phyloP scores from a whole-genome alignment of 2,888 invertebrate genomes.

The Poecilus cupreus region DNA sequence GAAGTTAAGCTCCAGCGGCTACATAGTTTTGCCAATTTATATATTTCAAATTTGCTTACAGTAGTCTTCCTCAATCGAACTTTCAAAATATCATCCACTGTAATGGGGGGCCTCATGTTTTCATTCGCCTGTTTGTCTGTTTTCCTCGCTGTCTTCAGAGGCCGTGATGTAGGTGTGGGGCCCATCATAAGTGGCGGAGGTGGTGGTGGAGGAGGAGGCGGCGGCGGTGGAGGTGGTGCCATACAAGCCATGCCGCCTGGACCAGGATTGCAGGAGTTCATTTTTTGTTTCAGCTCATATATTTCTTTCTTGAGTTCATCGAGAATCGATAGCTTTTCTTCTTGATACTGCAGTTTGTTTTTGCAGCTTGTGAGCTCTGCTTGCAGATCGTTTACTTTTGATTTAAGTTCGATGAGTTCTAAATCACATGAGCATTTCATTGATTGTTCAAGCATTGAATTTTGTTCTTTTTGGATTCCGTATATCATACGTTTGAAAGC shows the following conservation, averaged over 20 bases:
- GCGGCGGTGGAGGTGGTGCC: slow-evolving; percentile 64
- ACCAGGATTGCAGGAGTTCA: background rate
- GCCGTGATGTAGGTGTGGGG: slow-evolving; percentile 32
- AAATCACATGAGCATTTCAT: slow-evolving; percentile 31
- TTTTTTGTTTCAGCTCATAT: slow-evolving; percentile 18
- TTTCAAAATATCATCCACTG: slow-evolving; percentile 70
- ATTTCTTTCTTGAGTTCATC: slow-evolving; percentile 43
- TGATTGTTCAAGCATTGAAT: background rate
- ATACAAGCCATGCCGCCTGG: slow-evolving; percentile 51
- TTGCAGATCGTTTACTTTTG: slow-evolving; percentile 63
- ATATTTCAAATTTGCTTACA: slow-evolving; percentile 65
- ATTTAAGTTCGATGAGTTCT: slow-evolving; percentile 60
- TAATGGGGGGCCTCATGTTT: slow-evolving; percentile 68
- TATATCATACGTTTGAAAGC: slow-evolving; percentile 42
- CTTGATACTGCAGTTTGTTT: slow-evolving; percentile 45
- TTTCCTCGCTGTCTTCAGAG: slow-evolving; percentile 45
- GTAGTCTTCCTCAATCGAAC: slow-evolving; percentile 69
- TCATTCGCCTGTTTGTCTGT: slow-evolving; percentile 60
- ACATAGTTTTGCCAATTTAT: too few species aligned
- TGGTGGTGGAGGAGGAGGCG: slow-evolving; percentile 66
- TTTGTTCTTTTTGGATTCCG: slow-evolving; percentile 24
- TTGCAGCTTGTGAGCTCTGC: slow-evolving; percentile 62
- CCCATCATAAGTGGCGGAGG: slow-evolving; percentile 62
- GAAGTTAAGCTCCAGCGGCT: too few species aligned
- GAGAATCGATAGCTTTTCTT: slow-evolving; percentile 53